Percentiles rank a stretch among this genome's conserved stretches.
Conservation (phyloP, 2,888 invertebrate species). For the Carabus problematicus region DNA sequence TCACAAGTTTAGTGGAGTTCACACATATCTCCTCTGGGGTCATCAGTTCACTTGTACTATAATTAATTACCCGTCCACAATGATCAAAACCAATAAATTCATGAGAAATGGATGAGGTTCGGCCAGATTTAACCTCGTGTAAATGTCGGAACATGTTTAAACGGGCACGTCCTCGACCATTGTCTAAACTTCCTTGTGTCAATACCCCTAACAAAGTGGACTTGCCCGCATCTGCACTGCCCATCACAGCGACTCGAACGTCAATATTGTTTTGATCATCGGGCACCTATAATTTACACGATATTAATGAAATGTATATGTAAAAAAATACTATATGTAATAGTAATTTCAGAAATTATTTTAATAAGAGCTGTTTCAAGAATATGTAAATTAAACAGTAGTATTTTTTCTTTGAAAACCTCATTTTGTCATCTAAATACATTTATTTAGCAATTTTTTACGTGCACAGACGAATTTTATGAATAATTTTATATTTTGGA, state of each 20-base stretch:
- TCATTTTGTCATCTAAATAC: too few species aligned
- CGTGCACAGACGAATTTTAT: not conserved
- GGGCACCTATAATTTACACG: slow-evolving; percentile 56
- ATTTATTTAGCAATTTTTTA: not conserved
- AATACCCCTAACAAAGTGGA: slow-evolving; percentile 94
- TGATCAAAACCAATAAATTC: slow-evolving; percentile 94
- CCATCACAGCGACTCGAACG: slow-evolving; percentile 90
- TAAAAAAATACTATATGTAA: not conserved
- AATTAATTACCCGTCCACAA: slow-evolving; percentile 85
- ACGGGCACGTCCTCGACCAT: slow-evolving; percentile 92
- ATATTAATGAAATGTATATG: not conserved
- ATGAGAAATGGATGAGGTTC: slow-evolving; percentile 94
- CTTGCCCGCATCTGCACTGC: slow-evolving; percentile 96
- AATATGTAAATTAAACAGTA: too few species aligned
- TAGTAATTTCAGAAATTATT: too few species aligned
- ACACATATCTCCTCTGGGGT: slow-evolving; percentile 95
- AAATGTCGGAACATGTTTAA: slow-evolving; percentile 94
- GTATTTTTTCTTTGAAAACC: not conserved
- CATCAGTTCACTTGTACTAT: slow-evolving; percentile 86
- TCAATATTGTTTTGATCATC: slow-evolving; percentile 90
- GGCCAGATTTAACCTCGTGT: slow-evolving; percentile 93
- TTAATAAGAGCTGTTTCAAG: too few species aligned
- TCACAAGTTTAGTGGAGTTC: slow-evolving; percentile 89
- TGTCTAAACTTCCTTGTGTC: slow-evolving; percentile 95
- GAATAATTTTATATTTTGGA: too few species aligned